These are phyloP conservation scores for Alosa alosa DNA, from an alignment of 2,113 vertebrate species.

Conservation along the genomic window DNA sequence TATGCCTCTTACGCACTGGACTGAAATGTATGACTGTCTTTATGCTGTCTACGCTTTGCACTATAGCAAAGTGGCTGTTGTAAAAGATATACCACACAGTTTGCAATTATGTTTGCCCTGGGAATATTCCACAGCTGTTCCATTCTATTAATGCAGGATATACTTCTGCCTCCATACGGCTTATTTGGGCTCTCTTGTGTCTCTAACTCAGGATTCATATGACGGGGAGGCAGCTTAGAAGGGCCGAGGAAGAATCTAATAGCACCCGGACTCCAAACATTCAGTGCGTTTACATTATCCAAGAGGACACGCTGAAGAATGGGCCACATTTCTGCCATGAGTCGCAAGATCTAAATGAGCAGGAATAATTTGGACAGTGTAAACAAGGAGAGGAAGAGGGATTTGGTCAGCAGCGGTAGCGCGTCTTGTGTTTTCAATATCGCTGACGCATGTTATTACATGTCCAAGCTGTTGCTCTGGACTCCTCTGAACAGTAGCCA, in stretches of 20 bases:
- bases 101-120: not conserved
- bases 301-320: constrained; percentile 38
- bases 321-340: constrained; percentile 32
- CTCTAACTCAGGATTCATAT: constrained; percentile 8
- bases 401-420: constrained; percentile 49
- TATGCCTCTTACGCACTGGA: not conserved
- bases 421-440: constrained; percentile 48
- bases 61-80: not conserved
- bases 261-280: constrained; percentile 41
- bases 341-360: constrained; percentile 39
- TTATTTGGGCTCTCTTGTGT: not conserved
- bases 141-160: not conserved
- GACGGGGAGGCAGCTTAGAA: constrained; percentile 17
- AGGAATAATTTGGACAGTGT: constrained; percentile 46
- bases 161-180: not conserved
- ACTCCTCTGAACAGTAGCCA: constrained; percentile 51
- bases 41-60: not conserved
- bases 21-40: not conserved
- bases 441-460: constrained; percentile 52
- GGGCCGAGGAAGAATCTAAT: constrained; percentile 38
- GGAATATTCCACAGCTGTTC: not conserved
- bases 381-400: constrained; percentile 45
- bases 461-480: constrained; percentile 48
- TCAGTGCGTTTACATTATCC: constrained; percentile 46
- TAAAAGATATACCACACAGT: not conserved